Evolutionary conservation across 23 tunicate genomes (phyloP), one percentile per base, ranked within the genome.

Genomic region (Clavelina lepadiformis): DNA sequence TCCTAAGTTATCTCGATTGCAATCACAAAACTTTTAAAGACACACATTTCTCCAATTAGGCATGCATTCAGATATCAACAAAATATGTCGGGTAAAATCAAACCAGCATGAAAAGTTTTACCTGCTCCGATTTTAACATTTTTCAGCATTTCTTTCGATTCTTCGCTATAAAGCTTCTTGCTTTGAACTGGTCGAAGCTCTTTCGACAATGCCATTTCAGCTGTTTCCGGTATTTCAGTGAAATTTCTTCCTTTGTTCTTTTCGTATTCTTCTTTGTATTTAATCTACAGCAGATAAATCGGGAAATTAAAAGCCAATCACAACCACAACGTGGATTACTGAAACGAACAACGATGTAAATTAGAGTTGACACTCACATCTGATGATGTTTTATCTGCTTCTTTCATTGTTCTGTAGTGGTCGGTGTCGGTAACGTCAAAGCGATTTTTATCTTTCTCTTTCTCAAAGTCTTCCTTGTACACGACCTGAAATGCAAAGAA

Each of bases 371-470:
- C n/a, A 41, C 89, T 74, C 52, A 83, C 92, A 52, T 69, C 71
- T 1, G 92, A 83, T n/a, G n/a, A n/a, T 11, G 56, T 6, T 6
- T 80, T 56, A 33, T 73, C 82, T 3, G 30, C 28, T 65, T 72
- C 74, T 58, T 88, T 75, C 74, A 73, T 63, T 13, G 56, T 73
- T 37, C 60, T 74, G 73, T 88, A 88, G 8, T 55, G 67, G 61
- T 88, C 96, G 20, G 89, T 81, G 31, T 74, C 89, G 30, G 89
- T 81, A 2, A 61, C 56, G 29, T 49, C 32, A 46, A 49, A 88
- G 24, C 31, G 55, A 65, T 88, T 88, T 58, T 74, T 35, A 18
- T 68, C 72, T 31, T 70, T 77, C 7, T 37, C 28, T 37, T 51
- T 81, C 24, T 81, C 60, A 37, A 72, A 88, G 1, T 74, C 75